Percentiles rank a stretch among this genome's conserved stretches.
Conservation (phyloP, 2,888 invertebrate species). For the Polydrusus pterygomalis region DNA sequence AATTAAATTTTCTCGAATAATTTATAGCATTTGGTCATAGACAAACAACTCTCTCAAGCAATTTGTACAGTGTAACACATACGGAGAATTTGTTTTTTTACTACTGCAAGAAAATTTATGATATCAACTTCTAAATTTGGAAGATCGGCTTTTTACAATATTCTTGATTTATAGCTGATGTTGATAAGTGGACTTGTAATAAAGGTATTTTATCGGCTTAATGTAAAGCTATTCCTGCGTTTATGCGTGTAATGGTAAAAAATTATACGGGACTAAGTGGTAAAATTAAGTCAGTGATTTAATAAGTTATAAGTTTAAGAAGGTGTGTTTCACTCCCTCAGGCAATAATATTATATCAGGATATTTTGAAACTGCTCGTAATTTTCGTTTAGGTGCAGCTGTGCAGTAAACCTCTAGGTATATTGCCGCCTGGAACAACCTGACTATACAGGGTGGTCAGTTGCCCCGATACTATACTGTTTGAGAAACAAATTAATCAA, state of each 20-base stretch:
- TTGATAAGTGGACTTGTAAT: conserved; percentile 47
- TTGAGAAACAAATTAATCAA: no score
- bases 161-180: conserved; percentile 44
- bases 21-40: conserved; percentile 25
- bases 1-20: conserved; percentile 19
- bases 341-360: neutral
- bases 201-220: conserved; percentile 24
- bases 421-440: neutral
- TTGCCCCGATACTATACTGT: no score
- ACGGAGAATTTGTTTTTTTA: conserved; percentile 35
- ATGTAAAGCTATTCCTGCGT: conserved; percentile 1
- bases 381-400: no score
- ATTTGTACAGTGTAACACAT: conserved; percentile 37
- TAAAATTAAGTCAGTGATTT: conserved; percentile 37
- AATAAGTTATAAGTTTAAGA: conserved; percentile 28
- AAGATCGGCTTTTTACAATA: conserved; percentile 31
- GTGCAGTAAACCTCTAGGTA: no score
- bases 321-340: conserved; percentile 28
- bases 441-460: no score
- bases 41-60: conserved; percentile 42
- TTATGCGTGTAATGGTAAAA: conserved; percentile 31
- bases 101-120: conserved; percentile 43
- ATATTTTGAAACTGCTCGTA: neutral
- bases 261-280: conserved; percentile 19
- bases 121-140: conserved; percentile 30